Evolutionary conservation across 2,113 vertebrate species (phyloP).

Genomic region (Hyaena hyaena): DNA sequence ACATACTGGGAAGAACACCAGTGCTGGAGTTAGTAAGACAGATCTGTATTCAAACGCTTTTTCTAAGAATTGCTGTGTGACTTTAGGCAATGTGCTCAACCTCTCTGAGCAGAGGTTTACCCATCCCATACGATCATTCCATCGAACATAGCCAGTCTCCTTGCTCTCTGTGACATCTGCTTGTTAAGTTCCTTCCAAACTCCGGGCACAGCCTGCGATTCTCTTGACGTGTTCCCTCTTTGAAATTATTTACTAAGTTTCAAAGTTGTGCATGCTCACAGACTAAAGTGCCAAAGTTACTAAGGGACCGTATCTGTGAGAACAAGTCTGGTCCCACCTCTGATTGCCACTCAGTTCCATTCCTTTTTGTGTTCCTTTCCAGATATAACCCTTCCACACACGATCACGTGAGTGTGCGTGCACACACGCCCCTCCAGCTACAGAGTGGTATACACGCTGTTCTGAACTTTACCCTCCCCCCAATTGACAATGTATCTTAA

Average conservation of each 20-base stretch:
- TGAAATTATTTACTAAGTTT: background rate
- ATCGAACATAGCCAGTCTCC: background rate
- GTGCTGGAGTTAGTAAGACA: background rate
- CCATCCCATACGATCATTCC: background rate
- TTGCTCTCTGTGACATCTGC: background rate
- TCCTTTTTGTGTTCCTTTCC: background rate
- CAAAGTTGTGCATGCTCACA: background rate
- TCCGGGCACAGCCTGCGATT: background rate
- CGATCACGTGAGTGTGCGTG: rapidly evolving
- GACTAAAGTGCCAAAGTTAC: background rate
- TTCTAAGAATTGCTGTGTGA: background rate
- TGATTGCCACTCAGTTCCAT: background rate
- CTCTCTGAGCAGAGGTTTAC: background rate
- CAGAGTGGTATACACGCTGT: background rate
- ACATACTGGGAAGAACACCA: background rate
- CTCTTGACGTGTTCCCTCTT: background rate
- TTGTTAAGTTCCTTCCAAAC: background rate
- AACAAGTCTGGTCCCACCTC: background rate
- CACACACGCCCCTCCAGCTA: background rate
- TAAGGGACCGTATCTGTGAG: background rate
- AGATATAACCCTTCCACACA: background rate
- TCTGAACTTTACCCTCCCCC: background rate
- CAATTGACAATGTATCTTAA: background rate
- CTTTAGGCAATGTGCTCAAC: background rate
- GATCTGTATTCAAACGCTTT: background rate